Conservation (phyloP, 2,113 vertebrate species). For the Tapirus terrestris region DNA sequence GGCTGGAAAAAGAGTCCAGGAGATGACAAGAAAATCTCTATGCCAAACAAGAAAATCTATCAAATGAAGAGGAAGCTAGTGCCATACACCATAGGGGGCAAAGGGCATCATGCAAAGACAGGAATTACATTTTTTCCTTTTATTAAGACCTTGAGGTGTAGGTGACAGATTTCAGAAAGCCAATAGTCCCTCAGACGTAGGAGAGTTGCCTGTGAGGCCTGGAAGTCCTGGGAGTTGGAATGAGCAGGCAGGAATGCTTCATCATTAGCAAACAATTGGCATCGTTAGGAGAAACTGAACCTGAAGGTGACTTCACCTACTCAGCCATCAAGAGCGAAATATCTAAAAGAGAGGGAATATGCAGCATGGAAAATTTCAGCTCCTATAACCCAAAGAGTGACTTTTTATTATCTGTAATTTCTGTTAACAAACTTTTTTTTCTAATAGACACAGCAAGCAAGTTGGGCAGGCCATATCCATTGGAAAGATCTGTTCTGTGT, state of each 20-base stretch:
- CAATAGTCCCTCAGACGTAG: background rate
- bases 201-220: background rate
- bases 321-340: background rate
- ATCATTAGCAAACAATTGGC: background rate
- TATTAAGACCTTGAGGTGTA: background rate
- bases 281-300: background rate
- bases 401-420: background rate
- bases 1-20: background rate
- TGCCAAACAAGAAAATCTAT: background rate
- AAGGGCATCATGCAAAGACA: background rate
- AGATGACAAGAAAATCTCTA: background rate
- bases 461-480: background rate
- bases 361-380: background rate
- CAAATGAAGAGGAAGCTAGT: background rate
- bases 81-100: background rate
- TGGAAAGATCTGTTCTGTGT: background rate
- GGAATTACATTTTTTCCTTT: background rate
- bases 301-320: background rate
- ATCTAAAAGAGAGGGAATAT: background rate
- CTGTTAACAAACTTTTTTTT: background rate
- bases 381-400: background rate
- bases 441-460: background rate
- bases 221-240: background rate
- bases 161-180: background rate
- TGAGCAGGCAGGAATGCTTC: background rate